These are phyloP conservation scores for Lasiurus borealis DNA, from an alignment of 2,113 vertebrate species.

Conservation along the genomic window DNA sequence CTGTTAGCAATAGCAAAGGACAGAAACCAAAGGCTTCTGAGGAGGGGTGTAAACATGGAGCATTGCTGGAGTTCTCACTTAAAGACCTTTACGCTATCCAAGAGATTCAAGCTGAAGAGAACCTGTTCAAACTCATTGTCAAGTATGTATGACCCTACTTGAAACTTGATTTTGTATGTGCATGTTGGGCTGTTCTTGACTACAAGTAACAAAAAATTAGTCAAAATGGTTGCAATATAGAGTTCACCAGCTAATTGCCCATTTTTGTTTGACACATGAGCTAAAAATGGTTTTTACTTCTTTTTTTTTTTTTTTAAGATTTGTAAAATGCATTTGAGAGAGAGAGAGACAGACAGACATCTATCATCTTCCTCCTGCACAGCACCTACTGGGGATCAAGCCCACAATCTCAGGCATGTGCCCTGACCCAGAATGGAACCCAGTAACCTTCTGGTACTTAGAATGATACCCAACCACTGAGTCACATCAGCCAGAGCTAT, in stretches of 20 bases:
- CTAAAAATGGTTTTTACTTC: not conserved
- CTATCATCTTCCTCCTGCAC: not conserved
- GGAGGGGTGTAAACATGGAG: slow-evolving; percentile 85
- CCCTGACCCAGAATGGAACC: no score
- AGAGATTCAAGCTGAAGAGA: slow-evolving; percentile 97
- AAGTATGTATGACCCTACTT: slow-evolving; percentile 86
- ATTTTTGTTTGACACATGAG: not conserved
- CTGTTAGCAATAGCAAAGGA: slow-evolving; percentile 97
- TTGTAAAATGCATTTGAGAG: not conserved
- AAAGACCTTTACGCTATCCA: slow-evolving; percentile 98
- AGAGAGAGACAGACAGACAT: not conserved
- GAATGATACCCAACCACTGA: no score
- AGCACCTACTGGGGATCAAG: not conserved
- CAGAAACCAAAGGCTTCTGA: slow-evolving; percentile 89
- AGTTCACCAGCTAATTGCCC: not conserved
- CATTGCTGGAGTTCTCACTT: slow-evolving; percentile 94
- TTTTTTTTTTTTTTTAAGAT: slow-evolving; percentile 20
- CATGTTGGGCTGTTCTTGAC: not conserved
- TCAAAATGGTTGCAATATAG: not conserved
- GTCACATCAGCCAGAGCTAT: no score
- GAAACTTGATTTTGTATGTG: not conserved
- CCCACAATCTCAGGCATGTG: no score
- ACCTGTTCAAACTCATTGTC: slow-evolving; percentile 92
- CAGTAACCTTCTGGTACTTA: no score
- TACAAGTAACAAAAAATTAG: not conserved